Percentiles rank a stretch among this genome's conserved stretches.
These are phyloP conservation scores for Nomada goodeniana DNA, from an alignment of 2,888 invertebrate genomes.

Conservation along the genomic window DNA sequence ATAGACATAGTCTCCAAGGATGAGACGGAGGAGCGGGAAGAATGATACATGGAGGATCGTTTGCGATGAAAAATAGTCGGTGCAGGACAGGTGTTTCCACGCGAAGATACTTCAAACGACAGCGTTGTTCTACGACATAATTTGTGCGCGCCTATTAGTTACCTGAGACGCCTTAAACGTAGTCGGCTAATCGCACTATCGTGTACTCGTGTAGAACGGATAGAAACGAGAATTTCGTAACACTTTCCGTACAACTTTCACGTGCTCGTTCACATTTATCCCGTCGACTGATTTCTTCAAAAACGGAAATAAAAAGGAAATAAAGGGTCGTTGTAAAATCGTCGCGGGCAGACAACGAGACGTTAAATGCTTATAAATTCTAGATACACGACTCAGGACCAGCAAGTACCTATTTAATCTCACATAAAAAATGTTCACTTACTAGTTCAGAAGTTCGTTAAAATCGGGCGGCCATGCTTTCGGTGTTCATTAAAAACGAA, in stretches of 20 bases:
- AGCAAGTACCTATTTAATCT: not conserved
- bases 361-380: not conserved
- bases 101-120: slow-evolving; percentile 56
- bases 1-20: slow-evolving; percentile 22
- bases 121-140: slow-evolving; percentile 64
- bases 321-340: not conserved
- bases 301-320: not conserved
- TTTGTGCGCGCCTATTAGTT: slow-evolving; percentile 67
- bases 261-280: not conserved
- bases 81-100: slow-evolving; percentile 74
- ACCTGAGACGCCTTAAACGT: slow-evolving; percentile 64
- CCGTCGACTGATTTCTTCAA: not conserved
- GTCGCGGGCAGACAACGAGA: not conserved
- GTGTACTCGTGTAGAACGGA: not conserved
- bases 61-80: slow-evolving; percentile 76
- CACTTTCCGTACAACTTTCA: slow-evolving; percentile 24
- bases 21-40: slow-evolving; percentile 47
- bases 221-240: slow-evolving; percentile 33
- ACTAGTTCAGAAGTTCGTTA: no score
- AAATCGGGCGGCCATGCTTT: no score
- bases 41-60: slow-evolving; percentile 60
- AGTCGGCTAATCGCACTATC: slow-evolving; percentile 22
- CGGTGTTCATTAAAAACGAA: no score
- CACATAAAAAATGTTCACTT: not conserved
- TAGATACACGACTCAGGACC: not conserved